These are phyloP conservation scores for Simalia tracyae DNA, from an alignment of 2,797 vertebrate genomes.

Conservation along the genomic window DNA sequence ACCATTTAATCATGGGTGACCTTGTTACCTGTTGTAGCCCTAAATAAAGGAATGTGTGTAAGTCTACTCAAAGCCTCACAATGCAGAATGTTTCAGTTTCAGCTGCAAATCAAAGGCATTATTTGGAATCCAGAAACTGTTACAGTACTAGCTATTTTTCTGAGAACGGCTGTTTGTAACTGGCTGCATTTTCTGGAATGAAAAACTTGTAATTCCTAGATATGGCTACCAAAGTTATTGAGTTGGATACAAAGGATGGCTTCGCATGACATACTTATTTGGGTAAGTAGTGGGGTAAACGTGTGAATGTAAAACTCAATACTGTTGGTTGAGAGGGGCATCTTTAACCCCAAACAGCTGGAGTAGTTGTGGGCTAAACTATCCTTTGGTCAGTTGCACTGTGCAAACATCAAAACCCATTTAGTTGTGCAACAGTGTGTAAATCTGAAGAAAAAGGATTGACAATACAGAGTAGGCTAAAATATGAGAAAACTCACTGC, in stretches of 20 bases:
- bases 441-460: no score
- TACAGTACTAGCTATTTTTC: not conserved
- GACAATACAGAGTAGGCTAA: no score
- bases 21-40: not conserved
- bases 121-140: not conserved
- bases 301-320: no score
- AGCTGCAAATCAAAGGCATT: not conserved
- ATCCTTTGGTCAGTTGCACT: no score
- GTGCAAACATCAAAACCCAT: no score
- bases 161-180: not conserved
- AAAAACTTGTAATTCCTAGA: not conserved
- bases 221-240: not conserved
- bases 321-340: no score
- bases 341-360: no score
- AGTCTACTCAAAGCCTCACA: not conserved
- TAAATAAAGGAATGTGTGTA: not conserved
- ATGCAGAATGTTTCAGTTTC: not conserved
- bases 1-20: not conserved
- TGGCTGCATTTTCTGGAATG: not conserved
- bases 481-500: no score
- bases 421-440: no score
- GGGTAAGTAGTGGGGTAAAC: no score
- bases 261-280: no score
- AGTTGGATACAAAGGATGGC: not conserved
- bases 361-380: no score